Percentiles rank a stretch among this genome's conserved stretches.
Evolutionary conservation across 64 coral and sea anemone genomes (phyloP).

Genomic region (Orbicella faveolata): DNA sequence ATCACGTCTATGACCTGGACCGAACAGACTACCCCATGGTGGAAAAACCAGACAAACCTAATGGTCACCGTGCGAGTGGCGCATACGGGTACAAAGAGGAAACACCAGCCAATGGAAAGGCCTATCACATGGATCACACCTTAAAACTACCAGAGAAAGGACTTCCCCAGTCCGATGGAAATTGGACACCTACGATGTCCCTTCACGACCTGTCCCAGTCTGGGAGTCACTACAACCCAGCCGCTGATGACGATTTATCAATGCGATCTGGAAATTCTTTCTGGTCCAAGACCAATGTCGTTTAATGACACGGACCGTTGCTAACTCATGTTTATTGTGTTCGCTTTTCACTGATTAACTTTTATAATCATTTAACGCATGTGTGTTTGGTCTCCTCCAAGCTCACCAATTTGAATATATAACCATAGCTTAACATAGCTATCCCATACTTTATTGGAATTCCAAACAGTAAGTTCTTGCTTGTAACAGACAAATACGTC

Average conservation of each 20-base stretch:
- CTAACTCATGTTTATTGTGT: background rate
- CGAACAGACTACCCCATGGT: background rate
- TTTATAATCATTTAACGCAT: no score
- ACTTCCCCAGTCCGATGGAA: background rate
- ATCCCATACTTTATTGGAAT: no score
- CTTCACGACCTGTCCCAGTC: background rate
- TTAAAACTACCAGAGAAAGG: background rate
- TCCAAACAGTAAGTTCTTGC: no score
- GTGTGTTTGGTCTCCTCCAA: no score
- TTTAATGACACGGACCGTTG: background rate
- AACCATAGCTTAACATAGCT: no score
- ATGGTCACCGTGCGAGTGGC: no score
- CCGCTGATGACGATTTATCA: background rate
- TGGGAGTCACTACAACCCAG: background rate
- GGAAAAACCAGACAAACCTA: no score
- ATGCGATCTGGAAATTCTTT: background rate
- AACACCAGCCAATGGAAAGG: no score
- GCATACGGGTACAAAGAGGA: no score
- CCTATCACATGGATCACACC: background rate
- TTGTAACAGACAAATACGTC: no score
- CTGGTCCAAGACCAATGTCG: slow-evolving; percentile 11
- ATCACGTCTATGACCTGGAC: background rate
- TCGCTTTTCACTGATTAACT: no score
- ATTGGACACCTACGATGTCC: slow-evolving; percentile 8
- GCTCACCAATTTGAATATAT: no score